Evolutionary conservation across 2,888 invertebrate species (phyloP), one percentile per base, ranked within the genome.

Genomic region (Eubasilissa splendida): DNA sequence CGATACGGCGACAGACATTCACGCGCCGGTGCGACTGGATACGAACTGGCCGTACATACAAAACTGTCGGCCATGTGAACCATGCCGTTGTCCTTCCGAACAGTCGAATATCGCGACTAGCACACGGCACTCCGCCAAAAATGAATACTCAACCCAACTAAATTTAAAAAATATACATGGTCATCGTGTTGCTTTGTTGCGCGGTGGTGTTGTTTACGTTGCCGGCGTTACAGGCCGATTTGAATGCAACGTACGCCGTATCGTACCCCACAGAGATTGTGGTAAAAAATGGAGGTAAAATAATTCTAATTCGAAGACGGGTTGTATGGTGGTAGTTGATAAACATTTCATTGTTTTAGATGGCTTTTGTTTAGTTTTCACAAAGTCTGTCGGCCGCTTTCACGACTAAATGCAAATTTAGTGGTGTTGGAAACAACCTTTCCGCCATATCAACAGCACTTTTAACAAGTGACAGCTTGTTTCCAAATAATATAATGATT

Each of bases 201-300:
- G n/a, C n/a, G 14, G 68, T 42, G 50, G 12, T n/a, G 31, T 33
- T 31, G 3, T 63, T 63, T 63, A 33, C 11, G 33, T 12, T 63
- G 22, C 63, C 10, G 4, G 63, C 10, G 8, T 68, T 68, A 2
- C 14, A 8, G 33, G 33, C 10, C 31, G 12, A 12, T 33, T 50
- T 50, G 10, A 14, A 12, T 68, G 50, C 12, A 11, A 58, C n/a
- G 4, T 9, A 10, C 12, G 58, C n/a, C 58, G n/a, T n/a, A 58
- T n/a, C 14, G 50, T 68, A 68, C 68, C 68, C 68, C 68, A 68
- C 68, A 68, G 68, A 68, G 68, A 68, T 68, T 50, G 14, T 68
- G 14, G n/a, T 42, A 50, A 68, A 68, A 68, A 12, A 68, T n/a
- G 12, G 42, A 12, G 14, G 52, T 68, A 50, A 33, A n/a, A n/a